A percentile compares a stretch with the other conserved stretches of the same genome.
phyloP scores from a whole-genome alignment of 2,888 invertebrate genomes.

The Frankliniella fusca region DNA sequence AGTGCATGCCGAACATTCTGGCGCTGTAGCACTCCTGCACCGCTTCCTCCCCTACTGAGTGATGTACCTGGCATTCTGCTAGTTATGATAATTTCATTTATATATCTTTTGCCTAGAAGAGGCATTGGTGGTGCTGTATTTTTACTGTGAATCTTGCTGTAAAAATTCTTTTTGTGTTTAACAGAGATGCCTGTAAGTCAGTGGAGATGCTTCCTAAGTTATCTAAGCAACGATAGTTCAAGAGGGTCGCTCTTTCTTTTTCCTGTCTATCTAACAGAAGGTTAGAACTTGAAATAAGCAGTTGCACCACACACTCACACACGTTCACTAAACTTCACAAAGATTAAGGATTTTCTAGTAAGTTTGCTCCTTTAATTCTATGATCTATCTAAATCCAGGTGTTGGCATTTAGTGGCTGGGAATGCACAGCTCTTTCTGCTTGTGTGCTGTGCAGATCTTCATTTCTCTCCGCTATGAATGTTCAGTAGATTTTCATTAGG shows the following conservation, averaged over 20 bases:
- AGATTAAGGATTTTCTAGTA: background rate
- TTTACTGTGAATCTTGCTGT: background rate
- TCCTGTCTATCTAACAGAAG: background rate
- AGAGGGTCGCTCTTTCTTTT: background rate
- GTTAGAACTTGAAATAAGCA: background rate
- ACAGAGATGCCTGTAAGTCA: conserved; percentile 1
- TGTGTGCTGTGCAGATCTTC: conserved; percentile 13
- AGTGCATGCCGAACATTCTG: conserved; percentile 13
- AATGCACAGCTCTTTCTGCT: conserved; percentile 21
- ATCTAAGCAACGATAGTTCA: background rate
- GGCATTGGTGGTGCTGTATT: background rate
- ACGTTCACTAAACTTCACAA: background rate
- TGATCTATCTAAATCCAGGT: background rate
- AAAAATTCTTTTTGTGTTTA: background rate
- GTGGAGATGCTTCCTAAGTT: background rate
- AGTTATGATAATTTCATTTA: conserved; percentile 1
- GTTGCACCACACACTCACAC: background rate
- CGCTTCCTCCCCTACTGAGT: conserved; percentile 7
- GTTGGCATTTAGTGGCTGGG: conserved; percentile 2
- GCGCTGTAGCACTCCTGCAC: conserved; percentile 14
- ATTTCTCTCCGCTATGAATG: background rate
- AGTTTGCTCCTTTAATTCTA: background rate
- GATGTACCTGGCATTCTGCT: conserved; percentile 24
- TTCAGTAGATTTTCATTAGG: conserved; percentile 12
- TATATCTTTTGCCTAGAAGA: background rate